These are phyloP conservation scores for Branchellion lobata DNA, from an alignment of 2,888 invertebrate species.

Conservation along the genomic window DNA sequence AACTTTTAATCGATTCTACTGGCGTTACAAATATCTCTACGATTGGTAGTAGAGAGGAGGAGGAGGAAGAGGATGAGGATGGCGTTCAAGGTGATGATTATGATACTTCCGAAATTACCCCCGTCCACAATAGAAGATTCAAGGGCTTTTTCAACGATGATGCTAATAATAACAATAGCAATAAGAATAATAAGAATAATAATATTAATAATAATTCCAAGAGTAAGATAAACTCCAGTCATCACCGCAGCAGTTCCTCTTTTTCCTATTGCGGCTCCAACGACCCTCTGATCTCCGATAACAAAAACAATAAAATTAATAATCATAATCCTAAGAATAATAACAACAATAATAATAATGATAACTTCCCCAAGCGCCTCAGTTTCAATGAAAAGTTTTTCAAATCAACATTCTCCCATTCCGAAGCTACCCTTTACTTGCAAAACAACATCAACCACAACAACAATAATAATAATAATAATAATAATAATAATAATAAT, in stretches of 20 bases:
- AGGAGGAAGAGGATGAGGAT: neutral
- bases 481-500: neutral
- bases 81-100: neutral
- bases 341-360: neutral
- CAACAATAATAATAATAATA: neutral
- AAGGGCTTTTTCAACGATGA: too few relatives aligned
- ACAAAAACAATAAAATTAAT: neutral
- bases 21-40: neutral
- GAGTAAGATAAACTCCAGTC: neutral
- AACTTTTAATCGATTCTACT: neutral
- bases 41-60: neutral
- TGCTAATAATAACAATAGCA: too few relatives aligned
- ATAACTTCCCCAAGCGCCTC: neutral
- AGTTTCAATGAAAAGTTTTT: constrained; percentile 2
- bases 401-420: neutral
- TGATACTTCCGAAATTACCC: neutral
- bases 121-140: neutral
- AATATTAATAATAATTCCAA: too few relatives aligned
- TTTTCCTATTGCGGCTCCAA: neutral
- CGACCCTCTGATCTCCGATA: neutral
- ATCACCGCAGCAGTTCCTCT: neutral
- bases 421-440: too few relatives aligned
- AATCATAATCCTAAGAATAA: neutral
- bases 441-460: too few relatives aligned
- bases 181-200: too few relatives aligned